These are phyloP conservation scores for Neosilurus hyrtlii DNA, from an alignment of 2,797 vertebrate genomes.

Conservation along the genomic window DNA sequence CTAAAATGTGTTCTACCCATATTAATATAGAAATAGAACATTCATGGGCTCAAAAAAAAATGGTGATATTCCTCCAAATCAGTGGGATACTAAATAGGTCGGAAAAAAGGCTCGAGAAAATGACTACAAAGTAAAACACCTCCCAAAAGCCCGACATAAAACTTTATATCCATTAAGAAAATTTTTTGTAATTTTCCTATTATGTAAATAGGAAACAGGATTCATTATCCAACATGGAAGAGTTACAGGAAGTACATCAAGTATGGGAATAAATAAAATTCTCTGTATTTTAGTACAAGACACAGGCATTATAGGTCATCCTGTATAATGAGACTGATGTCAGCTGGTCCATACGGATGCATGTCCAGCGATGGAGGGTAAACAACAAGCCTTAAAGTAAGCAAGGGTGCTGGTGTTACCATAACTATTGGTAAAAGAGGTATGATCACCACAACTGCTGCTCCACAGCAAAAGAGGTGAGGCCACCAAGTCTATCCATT, in stretches of 20 bases:
- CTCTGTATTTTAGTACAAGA: neutral
- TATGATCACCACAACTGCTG: neutral
- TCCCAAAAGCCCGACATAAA: neutral
- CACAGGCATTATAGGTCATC: neutral
- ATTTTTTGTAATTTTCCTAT: neutral
- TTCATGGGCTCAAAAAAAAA: neutral
- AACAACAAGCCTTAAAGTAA: neutral
- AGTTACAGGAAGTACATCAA: neutral
- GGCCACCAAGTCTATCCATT: neutral
- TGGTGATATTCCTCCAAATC: neutral
- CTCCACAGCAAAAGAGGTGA: neutral
- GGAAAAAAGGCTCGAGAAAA: neutral
- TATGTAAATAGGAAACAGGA: neutral
- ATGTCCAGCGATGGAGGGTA: neutral
- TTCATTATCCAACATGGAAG: too few relatives aligned
- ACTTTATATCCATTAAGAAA: neutral
- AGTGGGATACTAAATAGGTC: neutral
- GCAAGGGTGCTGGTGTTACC: neutral
- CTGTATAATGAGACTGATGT: neutral
- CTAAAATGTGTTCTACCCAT: neutral
- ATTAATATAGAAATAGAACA: neutral
- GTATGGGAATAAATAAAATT: neutral
- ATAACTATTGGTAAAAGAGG: neutral
- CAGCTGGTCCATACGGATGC: neutral
- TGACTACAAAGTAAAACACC: neutral